phyloP scores from a whole-genome alignment of 2,888 invertebrate genomes.

The Notocelia uddmanniana region DNA sequence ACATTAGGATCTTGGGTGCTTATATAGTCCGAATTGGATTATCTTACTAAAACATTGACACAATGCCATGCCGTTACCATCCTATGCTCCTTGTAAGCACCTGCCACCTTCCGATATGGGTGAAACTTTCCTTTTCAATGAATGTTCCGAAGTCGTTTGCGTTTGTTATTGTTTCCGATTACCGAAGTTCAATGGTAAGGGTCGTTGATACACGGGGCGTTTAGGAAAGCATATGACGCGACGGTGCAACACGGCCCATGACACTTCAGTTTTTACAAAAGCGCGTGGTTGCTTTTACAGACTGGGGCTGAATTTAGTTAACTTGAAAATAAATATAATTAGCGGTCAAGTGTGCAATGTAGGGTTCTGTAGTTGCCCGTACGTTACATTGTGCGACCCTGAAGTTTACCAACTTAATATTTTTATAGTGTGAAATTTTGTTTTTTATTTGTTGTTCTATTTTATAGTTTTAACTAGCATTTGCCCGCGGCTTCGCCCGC shows the following conservation, averaged over 20 bases:
- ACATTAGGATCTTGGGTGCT: constrained; percentile 3
- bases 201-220: constrained; percentile 41
- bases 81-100: constrained; percentile 58
- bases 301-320: too few relatives aligned
- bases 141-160: constrained; percentile 79
- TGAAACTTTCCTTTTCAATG: constrained; percentile 79
- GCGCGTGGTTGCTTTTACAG: too few relatives aligned
- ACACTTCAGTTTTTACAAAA: neutral
- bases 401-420: too few relatives aligned
- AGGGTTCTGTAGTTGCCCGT: too few relatives aligned
- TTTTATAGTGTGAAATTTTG: too few relatives aligned
- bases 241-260: neutral
- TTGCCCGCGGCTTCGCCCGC: too few relatives aligned
- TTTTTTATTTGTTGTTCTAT: too few relatives aligned
- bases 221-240: neutral
- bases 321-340: too few relatives aligned
- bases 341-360: too few relatives aligned
- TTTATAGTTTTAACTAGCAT: too few relatives aligned
- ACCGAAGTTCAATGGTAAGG: constrained; percentile 70
- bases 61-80: constrained; percentile 42
- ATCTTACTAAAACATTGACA: constrained; percentile 39
- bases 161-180: constrained; percentile 83
- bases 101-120: constrained; percentile 63
- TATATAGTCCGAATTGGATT: constrained; percentile 13
- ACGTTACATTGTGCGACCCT: too few relatives aligned